Percentiles rank a stretch among this genome's conserved stretches.
phyloP scores from a whole-genome alignment of 2,113 vertebrate genomes.

The Setophaga coronata region DNA sequence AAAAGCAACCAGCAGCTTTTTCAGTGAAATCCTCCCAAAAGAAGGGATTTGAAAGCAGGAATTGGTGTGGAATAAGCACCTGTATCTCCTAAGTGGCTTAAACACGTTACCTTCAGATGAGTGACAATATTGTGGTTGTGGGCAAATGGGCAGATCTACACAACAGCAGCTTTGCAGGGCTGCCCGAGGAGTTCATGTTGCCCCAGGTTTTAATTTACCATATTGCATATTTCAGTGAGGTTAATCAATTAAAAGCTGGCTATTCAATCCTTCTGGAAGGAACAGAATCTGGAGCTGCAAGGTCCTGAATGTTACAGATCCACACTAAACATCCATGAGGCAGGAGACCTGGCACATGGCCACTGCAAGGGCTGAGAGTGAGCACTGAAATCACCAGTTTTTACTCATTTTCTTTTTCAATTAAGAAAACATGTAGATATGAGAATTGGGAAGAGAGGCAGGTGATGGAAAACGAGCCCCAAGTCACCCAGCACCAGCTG shows the following conservation, averaged over 20 bases:
- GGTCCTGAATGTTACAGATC: neutral
- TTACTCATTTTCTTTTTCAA: neutral
- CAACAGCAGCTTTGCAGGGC: neutral
- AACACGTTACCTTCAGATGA: neutral
- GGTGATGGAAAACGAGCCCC: neutral
- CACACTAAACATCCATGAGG: accelerated
- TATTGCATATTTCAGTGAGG: neutral
- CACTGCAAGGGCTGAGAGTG: accelerated
- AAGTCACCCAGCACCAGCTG: neutral
- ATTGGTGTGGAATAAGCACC: neutral
- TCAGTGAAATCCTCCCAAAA: neutral
- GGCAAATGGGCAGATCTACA: neutral
- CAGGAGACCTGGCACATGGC: neutral
- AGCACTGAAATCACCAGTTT: neutral
- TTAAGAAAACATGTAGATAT: neutral
- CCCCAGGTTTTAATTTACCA: constrained; percentile 4
- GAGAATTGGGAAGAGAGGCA: neutral
- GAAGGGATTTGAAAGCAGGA: neutral
- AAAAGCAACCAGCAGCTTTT: neutral
- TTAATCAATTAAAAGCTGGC: neutral
- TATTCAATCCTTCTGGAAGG: neutral
- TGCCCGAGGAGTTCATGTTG: neutral
- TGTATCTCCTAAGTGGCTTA: neutral
- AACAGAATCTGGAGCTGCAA: neutral
- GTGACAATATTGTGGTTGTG: neutral